Evolutionary conservation across 2,797 vertebrate species (phyloP).

Genomic region (Sebastiscus albofasciatus): DNA sequence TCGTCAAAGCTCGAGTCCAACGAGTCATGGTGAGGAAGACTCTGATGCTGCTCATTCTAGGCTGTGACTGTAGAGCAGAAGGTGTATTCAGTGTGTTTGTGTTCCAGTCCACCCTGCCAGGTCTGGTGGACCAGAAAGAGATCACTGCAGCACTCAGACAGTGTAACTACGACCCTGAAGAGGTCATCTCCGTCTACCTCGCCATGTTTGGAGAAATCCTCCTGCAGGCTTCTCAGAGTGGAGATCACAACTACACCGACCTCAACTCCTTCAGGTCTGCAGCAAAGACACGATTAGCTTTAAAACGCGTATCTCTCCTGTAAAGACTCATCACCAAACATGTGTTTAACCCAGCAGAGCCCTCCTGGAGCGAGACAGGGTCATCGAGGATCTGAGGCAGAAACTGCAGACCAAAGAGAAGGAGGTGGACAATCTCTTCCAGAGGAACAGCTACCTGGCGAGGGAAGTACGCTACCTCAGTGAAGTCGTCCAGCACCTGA

Average conservation of each 20-base stretch:
- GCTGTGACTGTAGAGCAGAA: not conserved
- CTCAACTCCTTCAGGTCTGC: slow-evolving; percentile 57
- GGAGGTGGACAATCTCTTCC: slow-evolving; percentile 57
- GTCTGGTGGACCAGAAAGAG: slow-evolving; percentile 76
- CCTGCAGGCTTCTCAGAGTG: slow-evolving; percentile 39
- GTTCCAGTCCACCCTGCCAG: slow-evolving; percentile 69
- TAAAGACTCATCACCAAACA: no score
- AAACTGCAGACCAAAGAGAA: slow-evolving; percentile 64
- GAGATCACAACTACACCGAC: slow-evolving; percentile 51
- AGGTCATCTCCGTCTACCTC: slow-evolving; percentile 77
- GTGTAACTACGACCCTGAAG: slow-evolving; percentile 79
- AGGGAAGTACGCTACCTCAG: slow-evolving; percentile 61
- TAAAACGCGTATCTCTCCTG: no score
- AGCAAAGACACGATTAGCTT: no score
- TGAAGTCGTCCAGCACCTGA: slow-evolving; percentile 58
- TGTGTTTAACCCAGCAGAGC: slow-evolving; percentile 50
- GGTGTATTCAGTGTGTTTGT: not conserved
- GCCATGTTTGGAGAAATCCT: slow-evolving; percentile 79
- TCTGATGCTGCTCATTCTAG: no score
- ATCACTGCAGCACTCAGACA: slow-evolving; percentile 76
- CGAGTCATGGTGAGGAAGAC: slow-evolving; percentile 68
- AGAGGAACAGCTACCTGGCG: slow-evolving; percentile 67
- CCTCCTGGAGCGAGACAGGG: slow-evolving; percentile 65
- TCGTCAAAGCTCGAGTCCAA: slow-evolving; percentile 65
- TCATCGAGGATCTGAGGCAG: slow-evolving; percentile 69